phyloP scores from a whole-genome alignment of 2,888 invertebrate species.

The Nyleta sp. region DNA sequence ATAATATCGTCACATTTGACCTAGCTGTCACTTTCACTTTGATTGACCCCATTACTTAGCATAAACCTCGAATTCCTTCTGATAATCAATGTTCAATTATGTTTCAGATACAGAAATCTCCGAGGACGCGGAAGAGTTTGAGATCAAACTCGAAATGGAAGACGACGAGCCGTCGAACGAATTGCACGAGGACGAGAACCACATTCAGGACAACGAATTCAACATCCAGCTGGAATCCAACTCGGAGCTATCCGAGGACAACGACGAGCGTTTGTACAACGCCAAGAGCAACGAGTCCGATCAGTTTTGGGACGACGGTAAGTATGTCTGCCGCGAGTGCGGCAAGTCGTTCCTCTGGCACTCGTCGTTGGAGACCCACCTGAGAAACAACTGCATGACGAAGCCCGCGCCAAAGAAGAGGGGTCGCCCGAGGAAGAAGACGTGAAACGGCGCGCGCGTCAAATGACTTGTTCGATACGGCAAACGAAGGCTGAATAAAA shows the following conservation, averaged over 20 bases:
- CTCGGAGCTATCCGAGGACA: slow-evolving; percentile 4
- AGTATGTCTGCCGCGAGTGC: slow-evolving; percentile 31
- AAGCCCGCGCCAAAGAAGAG: neutral
- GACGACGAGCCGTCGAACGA: neutral
- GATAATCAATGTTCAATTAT: neutral
- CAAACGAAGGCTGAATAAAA: too few species aligned
- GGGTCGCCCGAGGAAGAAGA: neutral
- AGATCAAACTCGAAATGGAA: slow-evolving; percentile 14
- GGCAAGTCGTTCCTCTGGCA: slow-evolving; percentile 45
- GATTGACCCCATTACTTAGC: neutral
- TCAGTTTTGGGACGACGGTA: slow-evolving; percentile 32
- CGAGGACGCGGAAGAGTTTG: neutral
- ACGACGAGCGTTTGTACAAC: neutral
- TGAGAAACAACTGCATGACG: neutral
- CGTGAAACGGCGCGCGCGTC: neutral
- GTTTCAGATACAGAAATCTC: slow-evolving; percentile 32
- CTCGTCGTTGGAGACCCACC: slow-evolving; percentile 32
- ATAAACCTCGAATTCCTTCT: too few species aligned
- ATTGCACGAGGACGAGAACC: slow-evolving; percentile 1
- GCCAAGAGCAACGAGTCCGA: too few species aligned
- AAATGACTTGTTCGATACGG: too few species aligned
- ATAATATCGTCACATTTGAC: too few species aligned
- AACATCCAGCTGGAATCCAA: slow-evolving; percentile 7
- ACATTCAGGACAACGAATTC: neutral
- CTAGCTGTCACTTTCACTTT: neutral